Evolutionary conservation across 30 jellyfish, hydroid and myxozoan species (phyloP).

Genomic region (Sanderia malayensis): DNA sequence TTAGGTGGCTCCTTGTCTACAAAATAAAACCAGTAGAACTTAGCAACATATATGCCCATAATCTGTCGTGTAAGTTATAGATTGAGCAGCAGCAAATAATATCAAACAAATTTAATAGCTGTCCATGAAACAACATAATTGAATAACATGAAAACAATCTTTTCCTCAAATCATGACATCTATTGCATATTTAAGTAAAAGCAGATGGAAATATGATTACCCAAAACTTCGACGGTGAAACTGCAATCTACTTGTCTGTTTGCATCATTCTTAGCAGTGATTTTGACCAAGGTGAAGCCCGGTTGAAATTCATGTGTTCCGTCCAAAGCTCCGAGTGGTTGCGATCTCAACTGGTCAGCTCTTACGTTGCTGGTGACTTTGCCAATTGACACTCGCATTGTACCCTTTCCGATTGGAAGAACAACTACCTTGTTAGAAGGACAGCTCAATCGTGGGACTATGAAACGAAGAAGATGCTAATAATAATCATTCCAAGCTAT

Average conservation of each 20-base stretch:
- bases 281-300: conserved; percentile 25
- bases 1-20: conserved; percentile 83
- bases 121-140: too few relatives aligned
- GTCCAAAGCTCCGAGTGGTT: conserved; percentile 41
- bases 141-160: too few relatives aligned
- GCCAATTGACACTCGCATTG: conserved; percentile 30
- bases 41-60: too few relatives aligned
- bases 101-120: too few relatives aligned
- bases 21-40: too few relatives aligned
- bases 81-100: too few relatives aligned
- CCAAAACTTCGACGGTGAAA: conserved; percentile 29
- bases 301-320: conserved; percentile 23
- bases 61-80: too few relatives aligned
- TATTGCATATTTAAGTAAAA: too few relatives aligned
- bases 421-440: conserved; percentile 44
- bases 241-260: conserved; percentile 21
- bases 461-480: too few relatives aligned
- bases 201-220: background rate
- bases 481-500: too few relatives aligned
- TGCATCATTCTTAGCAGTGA: conserved; percentile 31
- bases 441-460: conserved; percentile 59
- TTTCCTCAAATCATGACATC: too few relatives aligned
- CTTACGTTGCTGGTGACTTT: conserved; percentile 24
- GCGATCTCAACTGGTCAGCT: conserved; percentile 11
- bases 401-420: conserved; percentile 67